A percentile compares a stretch with the other conserved stretches of the same genome.
phyloP scores from a whole-genome alignment of 2,797 vertebrate species.

The Eutrigla gurnardus region DNA sequence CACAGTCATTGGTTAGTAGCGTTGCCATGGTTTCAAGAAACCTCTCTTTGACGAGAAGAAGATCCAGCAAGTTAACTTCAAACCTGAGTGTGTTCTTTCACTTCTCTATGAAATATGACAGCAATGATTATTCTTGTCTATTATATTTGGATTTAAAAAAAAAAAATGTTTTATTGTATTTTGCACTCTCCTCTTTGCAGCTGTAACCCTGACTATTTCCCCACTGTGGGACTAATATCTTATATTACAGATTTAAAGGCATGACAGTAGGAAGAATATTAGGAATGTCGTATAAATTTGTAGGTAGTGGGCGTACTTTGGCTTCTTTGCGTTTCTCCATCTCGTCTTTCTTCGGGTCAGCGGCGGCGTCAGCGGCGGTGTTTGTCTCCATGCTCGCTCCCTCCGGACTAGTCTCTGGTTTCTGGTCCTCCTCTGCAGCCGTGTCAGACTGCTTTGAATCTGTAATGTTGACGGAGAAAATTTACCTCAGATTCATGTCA shows the following conservation, averaged over 20 bases:
- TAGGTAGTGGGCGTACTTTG: conserved; percentile 81
- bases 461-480: conserved; percentile 26
- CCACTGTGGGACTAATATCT: too few relatives aligned
- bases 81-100: too few relatives aligned
- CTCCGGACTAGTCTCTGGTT: conserved; percentile 54
- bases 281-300: neutral
- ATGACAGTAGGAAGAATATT: neutral
- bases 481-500: neutral
- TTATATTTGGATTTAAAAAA: too few relatives aligned
- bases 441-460: conserved; percentile 53
- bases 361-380: conserved; percentile 36
- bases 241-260: neutral
- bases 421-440: conserved; percentile 39
- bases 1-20: too few relatives aligned
- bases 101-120: too few relatives aligned
- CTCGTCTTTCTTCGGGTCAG: conserved; percentile 79
- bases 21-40: too few relatives aligned
- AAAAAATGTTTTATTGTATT: too few relatives aligned
- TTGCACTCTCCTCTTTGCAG: too few relatives aligned
- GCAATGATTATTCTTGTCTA: too few relatives aligned
- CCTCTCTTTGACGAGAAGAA: too few relatives aligned
- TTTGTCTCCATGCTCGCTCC: conserved; percentile 70
- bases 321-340: conserved; percentile 80
- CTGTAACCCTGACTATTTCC: too few relatives aligned
- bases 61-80: too few relatives aligned